These are phyloP conservation scores for Hybognathus amarus DNA, from an alignment of 2,797 vertebrate genomes.

Conservation along the genomic window DNA sequence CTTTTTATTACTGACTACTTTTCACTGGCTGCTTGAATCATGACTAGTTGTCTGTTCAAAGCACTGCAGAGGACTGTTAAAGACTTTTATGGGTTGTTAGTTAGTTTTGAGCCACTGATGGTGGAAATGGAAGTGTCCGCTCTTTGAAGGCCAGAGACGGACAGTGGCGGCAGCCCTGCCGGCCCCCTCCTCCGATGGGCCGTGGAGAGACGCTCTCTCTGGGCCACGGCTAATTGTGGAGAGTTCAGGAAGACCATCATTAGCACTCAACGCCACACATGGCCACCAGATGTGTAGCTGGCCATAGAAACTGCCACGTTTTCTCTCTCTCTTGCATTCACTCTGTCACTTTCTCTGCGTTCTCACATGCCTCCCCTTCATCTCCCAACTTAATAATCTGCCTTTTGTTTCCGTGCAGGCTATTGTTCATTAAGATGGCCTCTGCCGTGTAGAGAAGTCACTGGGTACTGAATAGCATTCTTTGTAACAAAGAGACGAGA, in stretches of 20 bases:
- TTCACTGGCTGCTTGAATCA: conserved; percentile 48
- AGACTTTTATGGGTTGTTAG: conserved; percentile 43
- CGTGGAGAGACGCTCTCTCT: conserved; percentile 47
- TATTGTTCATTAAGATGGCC: conserved; percentile 84
- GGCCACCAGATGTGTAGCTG: conserved; percentile 94
- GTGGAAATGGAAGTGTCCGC: conserved; percentile 25
- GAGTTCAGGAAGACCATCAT: conserved; percentile 96
- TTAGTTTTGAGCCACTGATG: conserved; percentile 39
- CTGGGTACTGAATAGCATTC: conserved; percentile 84
- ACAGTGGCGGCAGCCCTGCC: conserved; percentile 16
- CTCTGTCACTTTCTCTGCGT: conserved; percentile 46
- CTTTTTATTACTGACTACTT: conserved; percentile 30
- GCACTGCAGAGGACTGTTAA: conserved; percentile 44
- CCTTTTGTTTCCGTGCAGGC: conserved; percentile 85
- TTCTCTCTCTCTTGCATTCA: conserved; percentile 41
- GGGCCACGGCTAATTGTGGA: conserved; percentile 88
- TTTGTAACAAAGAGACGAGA: conserved; percentile 79
- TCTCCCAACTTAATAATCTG: conserved; percentile 89
- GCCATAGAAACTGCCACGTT: conserved; percentile 80
- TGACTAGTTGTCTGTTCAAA: conserved; percentile 46
- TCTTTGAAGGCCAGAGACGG: conserved; percentile 36
- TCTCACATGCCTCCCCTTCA: conserved; percentile 57
- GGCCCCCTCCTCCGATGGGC: neutral
- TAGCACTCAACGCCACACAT: conserved; percentile 91
- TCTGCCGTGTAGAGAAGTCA: conserved; percentile 81